Evolutionary conservation across 2,888 invertebrate genomes (phyloP).

Genomic region (Oligia strigilis): DNA sequence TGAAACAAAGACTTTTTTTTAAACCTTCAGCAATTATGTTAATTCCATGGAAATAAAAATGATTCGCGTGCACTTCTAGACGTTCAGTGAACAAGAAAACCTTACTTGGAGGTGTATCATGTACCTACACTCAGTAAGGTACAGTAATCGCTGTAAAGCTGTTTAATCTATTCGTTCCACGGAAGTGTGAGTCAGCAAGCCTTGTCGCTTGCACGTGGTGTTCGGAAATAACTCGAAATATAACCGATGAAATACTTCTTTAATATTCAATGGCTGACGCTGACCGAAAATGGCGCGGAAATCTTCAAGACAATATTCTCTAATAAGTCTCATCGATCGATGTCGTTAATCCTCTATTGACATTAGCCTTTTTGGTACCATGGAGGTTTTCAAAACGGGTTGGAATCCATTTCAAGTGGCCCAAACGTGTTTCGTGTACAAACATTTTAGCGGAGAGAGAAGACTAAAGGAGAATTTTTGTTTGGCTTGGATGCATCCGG

Average conservation of each 20-base stretch:
- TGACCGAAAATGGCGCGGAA: conserved; percentile 20
- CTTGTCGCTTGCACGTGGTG: conserved; percentile 44
- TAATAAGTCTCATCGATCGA: not conserved
- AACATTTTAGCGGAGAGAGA: conserved; percentile 63
- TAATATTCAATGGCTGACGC: not conserved
- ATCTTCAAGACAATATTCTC: not conserved
- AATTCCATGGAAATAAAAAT: conserved; percentile 4
- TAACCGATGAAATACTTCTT: conserved; percentile 17
- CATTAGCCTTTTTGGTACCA: conserved; percentile 37
- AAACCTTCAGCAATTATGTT: not conserved
- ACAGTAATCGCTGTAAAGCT: conserved; percentile 29
- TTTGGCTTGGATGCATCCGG: conserved; percentile 58
- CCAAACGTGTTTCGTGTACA: conserved; percentile 59
- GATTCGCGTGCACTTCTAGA: conserved; percentile 27
- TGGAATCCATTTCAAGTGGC: conserved; percentile 32
- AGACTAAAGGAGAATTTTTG: conserved; percentile 63
- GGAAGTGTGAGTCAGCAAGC: conserved; percentile 58
- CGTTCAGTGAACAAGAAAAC: conserved; percentile 45
- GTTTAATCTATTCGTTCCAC: conserved; percentile 54
- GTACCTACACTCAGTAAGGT: conserved; percentile 21
- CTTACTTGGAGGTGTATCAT: conserved; percentile 13
- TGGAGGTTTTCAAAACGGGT: conserved; percentile 52
- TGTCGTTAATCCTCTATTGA: conserved; percentile 38
- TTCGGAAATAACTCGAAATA: conserved; percentile 45
- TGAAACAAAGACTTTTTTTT: not conserved